phyloP scores from a whole-genome alignment of 2,797 vertebrate species.

The Ficedula albicollis region DNA sequence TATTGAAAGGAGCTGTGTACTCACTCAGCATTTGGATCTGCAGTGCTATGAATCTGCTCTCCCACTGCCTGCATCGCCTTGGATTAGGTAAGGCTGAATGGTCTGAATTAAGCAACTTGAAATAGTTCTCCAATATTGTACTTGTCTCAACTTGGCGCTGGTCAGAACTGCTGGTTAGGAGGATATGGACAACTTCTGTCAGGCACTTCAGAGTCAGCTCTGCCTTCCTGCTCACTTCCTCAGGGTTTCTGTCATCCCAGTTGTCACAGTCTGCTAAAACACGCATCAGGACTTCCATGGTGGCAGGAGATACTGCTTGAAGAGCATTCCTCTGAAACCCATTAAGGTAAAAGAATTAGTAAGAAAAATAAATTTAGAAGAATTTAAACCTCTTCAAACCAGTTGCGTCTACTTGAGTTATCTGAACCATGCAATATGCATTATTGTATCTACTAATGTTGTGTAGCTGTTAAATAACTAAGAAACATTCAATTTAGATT shows the following conservation, averaged over 20 bases:
- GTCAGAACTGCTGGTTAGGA: slow-evolving; percentile 93
- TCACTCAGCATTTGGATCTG: slow-evolving; percentile 96
- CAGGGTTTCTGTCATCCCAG: slow-evolving; percentile 86
- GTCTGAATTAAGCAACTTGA: slow-evolving; percentile 96
- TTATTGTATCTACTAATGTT: neutral
- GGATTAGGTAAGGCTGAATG: slow-evolving; percentile 82
- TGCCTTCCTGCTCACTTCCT: slow-evolving; percentile 87
- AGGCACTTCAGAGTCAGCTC: slow-evolving; percentile 92
- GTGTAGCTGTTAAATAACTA: neutral
- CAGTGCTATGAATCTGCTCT: slow-evolving; percentile 90
- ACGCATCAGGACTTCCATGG: slow-evolving; percentile 95
- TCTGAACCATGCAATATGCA: neutral
- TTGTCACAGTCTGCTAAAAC: slow-evolving; percentile 89
- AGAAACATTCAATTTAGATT: neutral
- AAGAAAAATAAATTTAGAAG: neutral
- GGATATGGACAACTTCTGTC: slow-evolving; percentile 92
- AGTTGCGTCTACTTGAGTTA: neutral
- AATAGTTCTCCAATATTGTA: slow-evolving; percentile 93
- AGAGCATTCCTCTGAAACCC: slow-evolving; percentile 89
- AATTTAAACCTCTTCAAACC: neutral
- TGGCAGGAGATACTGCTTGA: slow-evolving; percentile 94
- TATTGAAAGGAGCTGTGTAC: slow-evolving; percentile 36
- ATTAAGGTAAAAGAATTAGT: neutral
- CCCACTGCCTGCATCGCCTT: slow-evolving; percentile 85
- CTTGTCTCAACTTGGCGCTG: slow-evolving; percentile 96